Base-by-base conservation (phyloP, 1,140 invertebrate genomes). In the Dufourea novaeangliae region DNA sequence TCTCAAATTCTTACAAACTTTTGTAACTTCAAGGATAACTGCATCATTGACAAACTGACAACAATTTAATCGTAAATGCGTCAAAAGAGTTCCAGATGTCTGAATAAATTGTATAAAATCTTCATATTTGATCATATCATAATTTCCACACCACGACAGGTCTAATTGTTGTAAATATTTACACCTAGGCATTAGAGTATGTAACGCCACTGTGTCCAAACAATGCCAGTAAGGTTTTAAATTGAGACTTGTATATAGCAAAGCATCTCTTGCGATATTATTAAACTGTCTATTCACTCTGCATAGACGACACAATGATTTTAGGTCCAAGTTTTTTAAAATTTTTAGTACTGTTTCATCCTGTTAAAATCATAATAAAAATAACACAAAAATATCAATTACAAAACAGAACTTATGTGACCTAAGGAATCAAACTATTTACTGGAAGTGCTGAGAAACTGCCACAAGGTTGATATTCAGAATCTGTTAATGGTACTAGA, bases 101-200 rank as follows among this genome's bases (percentile, higher is more conserved):
- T 92, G 90, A 2, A 97, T 88, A 91, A 97, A 97, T 86, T 93
- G 87, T 46, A 93, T 92, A 80, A 97, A 94, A 77, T 93, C 92
- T 82, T 92, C 79, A 62, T 94, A 86, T 32, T 92, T 92, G 68
- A 96, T 94, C 77, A 93, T 93, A 63, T 93, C 92, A 88, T 96
- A 95, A 78, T 94, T 95, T n/a, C 96, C 96, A 90, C 97, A 97
- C 97, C 97, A 98, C 0, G 97, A 97, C 0, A 98, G 89, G 93
- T 98, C 97, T 17, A 98, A 86, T 90, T 95, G 95, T 84, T 95
- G 95, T 20, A 98, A 90, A 88, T 95, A 94, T 78, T 94, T 94
- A 89, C 96, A 96, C 73, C 95, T 93, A 17, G 86, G 79, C 22
- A 89, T 84, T 41, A 96, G 90, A 82, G 83, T 91, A 59, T 92